phyloP scores from a whole-genome alignment of 2,888 invertebrate genomes.

The Caenorhabditis parvicauda region DNA sequence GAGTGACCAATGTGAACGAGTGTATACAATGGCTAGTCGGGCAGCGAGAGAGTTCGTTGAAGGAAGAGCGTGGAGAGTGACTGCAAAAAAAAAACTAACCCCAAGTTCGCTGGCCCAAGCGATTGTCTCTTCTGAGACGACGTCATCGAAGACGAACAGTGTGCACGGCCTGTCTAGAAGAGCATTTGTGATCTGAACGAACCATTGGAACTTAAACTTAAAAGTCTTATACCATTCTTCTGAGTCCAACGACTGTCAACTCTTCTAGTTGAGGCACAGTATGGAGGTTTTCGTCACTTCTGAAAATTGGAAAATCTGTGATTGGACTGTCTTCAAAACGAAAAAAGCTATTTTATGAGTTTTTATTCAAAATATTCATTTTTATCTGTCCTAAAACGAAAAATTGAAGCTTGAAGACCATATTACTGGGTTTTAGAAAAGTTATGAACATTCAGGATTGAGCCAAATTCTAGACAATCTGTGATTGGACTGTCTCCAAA shows the following conservation, averaged over 20 bases:
- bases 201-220: background rate
- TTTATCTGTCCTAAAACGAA: background rate
- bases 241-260: constrained; percentile 20
- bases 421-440: too few relatives aligned
- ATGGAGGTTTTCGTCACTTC: constrained; percentile 23
- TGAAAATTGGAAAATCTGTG: constrained; percentile 12
- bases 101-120: constrained; percentile 6
- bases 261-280: constrained; percentile 21
- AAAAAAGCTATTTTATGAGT: background rate
- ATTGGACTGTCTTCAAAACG: background rate
- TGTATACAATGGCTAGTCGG: constrained; percentile 4
- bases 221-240: constrained; percentile 15
- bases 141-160: constrained; percentile 35
- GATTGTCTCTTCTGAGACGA: constrained; percentile 29
- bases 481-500: background rate
- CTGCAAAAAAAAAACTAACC: background rate
- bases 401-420: too few relatives aligned
- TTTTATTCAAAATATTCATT: background rate
- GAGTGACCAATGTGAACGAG: constrained; percentile 21
- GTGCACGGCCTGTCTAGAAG: constrained; percentile 32
- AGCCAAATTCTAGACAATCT: constrained; percentile 11
- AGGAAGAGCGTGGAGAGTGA: too few relatives aligned
- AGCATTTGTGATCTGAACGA: constrained; percentile 27
- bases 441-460: too few relatives aligned
- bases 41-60: background rate